phyloP scores from a whole-genome alignment of 2,888 invertebrate species.

The Antitype chi region DNA sequence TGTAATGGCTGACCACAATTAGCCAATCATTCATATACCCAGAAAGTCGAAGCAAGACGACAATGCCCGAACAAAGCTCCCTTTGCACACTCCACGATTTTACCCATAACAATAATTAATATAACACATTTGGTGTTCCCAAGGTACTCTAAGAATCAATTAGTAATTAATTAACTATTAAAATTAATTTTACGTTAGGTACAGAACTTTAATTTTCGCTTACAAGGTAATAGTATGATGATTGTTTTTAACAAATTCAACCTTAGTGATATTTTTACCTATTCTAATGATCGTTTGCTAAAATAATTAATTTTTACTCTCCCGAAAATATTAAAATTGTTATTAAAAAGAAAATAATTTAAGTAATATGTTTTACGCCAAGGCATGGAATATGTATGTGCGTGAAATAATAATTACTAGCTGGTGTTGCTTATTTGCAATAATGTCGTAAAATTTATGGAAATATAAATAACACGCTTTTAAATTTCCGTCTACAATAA shows the following conservation, averaged over 20 bases:
- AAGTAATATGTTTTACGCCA: not conserved
- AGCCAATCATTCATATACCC: not conserved
- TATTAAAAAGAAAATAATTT: not conserved
- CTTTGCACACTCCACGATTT: conserved; percentile 12
- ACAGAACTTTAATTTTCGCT: conserved; percentile 42
- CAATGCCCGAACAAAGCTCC: conserved; percentile 16
- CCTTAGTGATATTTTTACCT: conserved; percentile 51
- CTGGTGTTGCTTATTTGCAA: not conserved
- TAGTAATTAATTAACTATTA: conserved; percentile 47
- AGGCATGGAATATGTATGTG: conserved; percentile 1
- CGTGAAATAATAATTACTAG: not conserved
- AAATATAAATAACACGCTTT: not conserved
- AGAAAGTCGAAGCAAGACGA: conserved; percentile 14
- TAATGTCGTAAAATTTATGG: not conserved
- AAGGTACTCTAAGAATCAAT: conserved; percentile 41
- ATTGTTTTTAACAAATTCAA: conserved; percentile 62
- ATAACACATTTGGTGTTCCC: conserved; percentile 23
- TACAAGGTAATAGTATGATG: conserved; percentile 54
- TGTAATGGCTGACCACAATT: conserved; percentile 2
- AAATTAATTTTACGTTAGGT: conserved; percentile 27
- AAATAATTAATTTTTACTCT: conserved; percentile 1
- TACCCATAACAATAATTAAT: conserved; percentile 19
- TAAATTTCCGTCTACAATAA: not conserved
- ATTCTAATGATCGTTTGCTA: conserved; percentile 45
- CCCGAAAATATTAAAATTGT: not conserved